Conservation (phyloP, 2,888 invertebrate species). For the Idaea aversata region DNA sequence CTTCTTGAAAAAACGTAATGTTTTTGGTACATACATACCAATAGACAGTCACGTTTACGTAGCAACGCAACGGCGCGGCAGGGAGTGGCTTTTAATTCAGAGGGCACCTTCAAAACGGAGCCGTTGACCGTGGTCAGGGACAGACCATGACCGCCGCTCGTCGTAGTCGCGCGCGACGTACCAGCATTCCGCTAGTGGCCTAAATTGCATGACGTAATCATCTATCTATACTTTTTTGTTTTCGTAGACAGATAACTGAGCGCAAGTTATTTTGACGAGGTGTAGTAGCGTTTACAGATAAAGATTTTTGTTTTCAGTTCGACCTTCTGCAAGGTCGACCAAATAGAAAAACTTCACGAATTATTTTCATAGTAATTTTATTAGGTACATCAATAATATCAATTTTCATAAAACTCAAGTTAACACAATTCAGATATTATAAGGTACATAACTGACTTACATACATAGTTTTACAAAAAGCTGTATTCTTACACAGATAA, state of each 20-base stretch:
- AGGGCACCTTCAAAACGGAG: constrained; percentile 73
- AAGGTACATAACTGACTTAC: not conserved
- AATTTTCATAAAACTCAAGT: not conserved
- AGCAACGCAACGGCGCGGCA: constrained; percentile 14
- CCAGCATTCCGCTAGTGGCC: constrained; percentile 42
- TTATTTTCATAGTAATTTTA: not conserved
- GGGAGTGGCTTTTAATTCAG: constrained; percentile 33
- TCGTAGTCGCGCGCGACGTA: constrained; percentile 31
- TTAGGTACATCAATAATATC: constrained; percentile 1
- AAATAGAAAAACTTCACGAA: not conserved
- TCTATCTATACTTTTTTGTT: constrained; percentile 12
- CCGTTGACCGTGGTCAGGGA: constrained; percentile 79
- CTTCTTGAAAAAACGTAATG: constrained; percentile 2
- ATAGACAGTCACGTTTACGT: constrained; percentile 7
- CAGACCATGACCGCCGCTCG: constrained; percentile 56
- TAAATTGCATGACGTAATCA: constrained; percentile 45
- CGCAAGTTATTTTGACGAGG: not conserved
- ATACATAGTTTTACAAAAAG: not conserved
- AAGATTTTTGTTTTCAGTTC: not conserved
- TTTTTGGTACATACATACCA: not conserved
- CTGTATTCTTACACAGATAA: not conserved
- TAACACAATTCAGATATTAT: not conserved
- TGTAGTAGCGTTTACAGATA: not conserved
- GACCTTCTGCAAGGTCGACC: not conserved
- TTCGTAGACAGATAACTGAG: constrained; percentile 3